These are phyloP conservation scores for Tenebrosternarchus preto DNA, from an alignment of 2,113 vertebrate species.

Conservation along the genomic window DNA sequence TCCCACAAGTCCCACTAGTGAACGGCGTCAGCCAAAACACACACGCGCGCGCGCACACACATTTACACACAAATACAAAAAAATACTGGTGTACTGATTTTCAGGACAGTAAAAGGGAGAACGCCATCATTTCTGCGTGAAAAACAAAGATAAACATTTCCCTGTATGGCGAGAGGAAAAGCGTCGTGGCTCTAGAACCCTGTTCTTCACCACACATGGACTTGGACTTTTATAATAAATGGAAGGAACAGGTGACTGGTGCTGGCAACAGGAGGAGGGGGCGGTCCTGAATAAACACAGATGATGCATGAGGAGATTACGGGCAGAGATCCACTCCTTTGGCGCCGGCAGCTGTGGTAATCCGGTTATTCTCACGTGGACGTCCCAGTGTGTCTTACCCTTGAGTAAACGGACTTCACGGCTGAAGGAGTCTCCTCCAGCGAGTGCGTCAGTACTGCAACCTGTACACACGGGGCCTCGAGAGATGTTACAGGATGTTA, in stretches of 20 bases:
- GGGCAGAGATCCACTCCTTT: constrained; percentile 37
- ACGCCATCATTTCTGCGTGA: neutral
- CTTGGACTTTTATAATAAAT: neutral
- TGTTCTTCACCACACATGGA: neutral
- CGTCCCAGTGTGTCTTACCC: constrained; percentile 34
- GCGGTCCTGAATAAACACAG: constrained; percentile 32
- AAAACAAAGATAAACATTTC: neutral
- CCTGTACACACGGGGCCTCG: no score
- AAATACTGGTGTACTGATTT: neutral
- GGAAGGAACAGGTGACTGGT: constrained; percentile 18
- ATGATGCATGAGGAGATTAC: constrained; percentile 30
- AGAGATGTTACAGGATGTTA: no score
- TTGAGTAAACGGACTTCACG: constrained; percentile 35
- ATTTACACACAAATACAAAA: no score
- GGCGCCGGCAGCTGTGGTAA: constrained; percentile 25
- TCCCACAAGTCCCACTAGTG: no score
- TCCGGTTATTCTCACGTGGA: constrained; percentile 37
- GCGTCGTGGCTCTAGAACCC: neutral
- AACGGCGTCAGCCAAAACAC: neutral
- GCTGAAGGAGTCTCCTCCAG: constrained; percentile 19
- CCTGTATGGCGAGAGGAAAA: neutral
- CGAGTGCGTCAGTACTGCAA: constrained; percentile 1
- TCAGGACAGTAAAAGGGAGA: neutral
- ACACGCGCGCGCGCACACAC: no score
- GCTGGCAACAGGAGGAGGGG: constrained; percentile 19